Conservation (phyloP, 2,888 invertebrate species). For the Protophormia terraenovae region DNA sequence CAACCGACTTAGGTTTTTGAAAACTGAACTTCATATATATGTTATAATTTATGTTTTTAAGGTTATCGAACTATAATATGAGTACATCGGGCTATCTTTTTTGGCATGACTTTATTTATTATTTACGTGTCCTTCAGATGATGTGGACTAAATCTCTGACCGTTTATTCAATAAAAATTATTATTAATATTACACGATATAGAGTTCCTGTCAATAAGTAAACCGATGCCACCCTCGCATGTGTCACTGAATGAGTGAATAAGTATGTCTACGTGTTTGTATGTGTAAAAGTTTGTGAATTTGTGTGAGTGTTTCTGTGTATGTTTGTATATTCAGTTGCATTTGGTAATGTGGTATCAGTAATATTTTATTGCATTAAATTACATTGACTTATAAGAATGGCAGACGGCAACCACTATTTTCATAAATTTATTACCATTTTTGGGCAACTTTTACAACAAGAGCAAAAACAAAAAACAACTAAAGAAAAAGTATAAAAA, state of each 20-base stretch:
- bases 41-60: too few relatives aligned
- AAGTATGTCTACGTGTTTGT: conserved; percentile 36
- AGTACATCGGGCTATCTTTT: too few relatives aligned
- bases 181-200: too few relatives aligned
- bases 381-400: conserved; percentile 67
- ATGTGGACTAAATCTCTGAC: too few relatives aligned
- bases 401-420: conserved; percentile 68
- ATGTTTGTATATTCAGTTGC: conserved; percentile 34
- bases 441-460: conserved; percentile 42
- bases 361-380: conserved; percentile 68
- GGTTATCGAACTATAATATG: too few relatives aligned
- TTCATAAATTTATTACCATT: conserved; percentile 68
- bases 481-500: conserved; percentile 8
- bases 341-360: conserved; percentile 61
- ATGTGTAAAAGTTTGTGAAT: conserved; percentile 21
- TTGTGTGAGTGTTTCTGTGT: neutral
- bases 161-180: too few relatives aligned
- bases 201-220: too few relatives aligned
- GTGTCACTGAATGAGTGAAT: conserved; percentile 36
- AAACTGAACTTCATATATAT: too few relatives aligned
- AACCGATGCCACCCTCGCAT: conserved; percentile 30
- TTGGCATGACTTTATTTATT: too few relatives aligned
- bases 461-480: neutral
- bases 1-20: too few relatives aligned
- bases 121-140: too few relatives aligned